These are phyloP conservation scores for Cryptotermes secundus DNA, from an alignment of 1,140 invertebrate species.

Conservation along the genomic window DNA sequence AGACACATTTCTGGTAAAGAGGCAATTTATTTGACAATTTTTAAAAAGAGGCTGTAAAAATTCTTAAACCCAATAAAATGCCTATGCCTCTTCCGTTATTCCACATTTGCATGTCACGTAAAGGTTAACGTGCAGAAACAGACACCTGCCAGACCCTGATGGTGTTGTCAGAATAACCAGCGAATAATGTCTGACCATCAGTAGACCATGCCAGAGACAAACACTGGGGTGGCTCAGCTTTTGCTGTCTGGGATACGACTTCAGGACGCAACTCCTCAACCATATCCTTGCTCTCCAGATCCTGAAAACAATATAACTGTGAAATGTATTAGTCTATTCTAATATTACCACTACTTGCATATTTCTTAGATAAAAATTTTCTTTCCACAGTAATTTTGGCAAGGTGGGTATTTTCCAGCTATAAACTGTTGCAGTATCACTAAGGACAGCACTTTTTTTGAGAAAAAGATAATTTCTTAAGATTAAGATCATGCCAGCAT, in stretches of 20 bases:
- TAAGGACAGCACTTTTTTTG: no score
- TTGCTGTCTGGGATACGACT: slow-evolving; percentile 72
- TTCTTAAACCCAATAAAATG: background rate
- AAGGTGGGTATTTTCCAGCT: no score
- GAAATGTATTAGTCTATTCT: no score
- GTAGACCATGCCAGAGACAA: slow-evolving; percentile 98
- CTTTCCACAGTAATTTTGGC: no score
- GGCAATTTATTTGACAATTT: background rate
- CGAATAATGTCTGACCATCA: slow-evolving; percentile 98
- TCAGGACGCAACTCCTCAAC: slow-evolving; percentile 97
- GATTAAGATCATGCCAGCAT: no score
- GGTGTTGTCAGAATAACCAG: slow-evolving; percentile 97
- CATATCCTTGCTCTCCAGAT: slow-evolving; percentile 99
- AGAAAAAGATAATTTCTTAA: no score
- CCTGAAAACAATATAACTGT: slow-evolving; percentile 53
- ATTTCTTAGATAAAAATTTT: no score
- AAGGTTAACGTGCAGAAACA: slow-evolving; percentile 65
- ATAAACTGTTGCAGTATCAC: no score
- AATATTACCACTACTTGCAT: no score
- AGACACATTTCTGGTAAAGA: background rate
- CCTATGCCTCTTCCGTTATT: background rate
- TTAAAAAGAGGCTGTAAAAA: background rate
- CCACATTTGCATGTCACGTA: background rate
- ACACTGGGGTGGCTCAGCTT: slow-evolving; percentile 92
- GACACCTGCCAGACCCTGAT: slow-evolving; percentile 99